Conservation (phyloP, 2,888 invertebrate species). For the Stenolophus ochropezus region DNA sequence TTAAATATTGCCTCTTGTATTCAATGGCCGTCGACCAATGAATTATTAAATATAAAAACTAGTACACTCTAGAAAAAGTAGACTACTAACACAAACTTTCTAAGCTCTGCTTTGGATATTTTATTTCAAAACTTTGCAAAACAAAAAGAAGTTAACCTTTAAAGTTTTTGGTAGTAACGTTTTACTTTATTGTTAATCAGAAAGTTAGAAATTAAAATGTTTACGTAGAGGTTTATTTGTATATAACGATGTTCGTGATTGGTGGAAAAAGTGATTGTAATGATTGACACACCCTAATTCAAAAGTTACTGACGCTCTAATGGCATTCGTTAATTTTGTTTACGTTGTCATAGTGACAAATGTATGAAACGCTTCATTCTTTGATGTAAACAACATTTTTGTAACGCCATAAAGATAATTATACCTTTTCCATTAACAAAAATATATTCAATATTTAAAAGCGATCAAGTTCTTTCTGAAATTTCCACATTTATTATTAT, state of each 20-base stretch:
- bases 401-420: not conserved
- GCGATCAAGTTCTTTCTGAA: too few species aligned
- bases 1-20: not conserved
- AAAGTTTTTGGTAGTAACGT: not conserved
- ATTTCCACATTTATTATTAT: too few species aligned
- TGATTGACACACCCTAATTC: slow-evolving; percentile 26
- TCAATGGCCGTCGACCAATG: not conserved
- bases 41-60: not conserved
- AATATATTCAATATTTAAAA: too few species aligned
- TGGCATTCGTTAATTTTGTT: slow-evolving; percentile 25
- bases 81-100: too few species aligned
- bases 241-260: not conserved
- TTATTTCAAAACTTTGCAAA: slow-evolving; percentile 22
- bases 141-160: slow-evolving; percentile 17
- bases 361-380: not conserved
- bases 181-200: not conserved
- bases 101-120: slow-evolving; percentile 16
- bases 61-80: too few species aligned
- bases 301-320: slow-evolving; percentile 9
- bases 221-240: not conserved
- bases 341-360: slow-evolving; percentile 16
- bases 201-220: not conserved
- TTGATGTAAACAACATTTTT: not conserved
- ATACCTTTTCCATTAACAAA: not conserved
- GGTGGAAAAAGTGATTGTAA: not conserved